Evolutionary conservation across 2,113 vertebrate species (phyloP), one percentile per base, ranked within the genome.

Genomic region (Triplophysa tibetana): DNA sequence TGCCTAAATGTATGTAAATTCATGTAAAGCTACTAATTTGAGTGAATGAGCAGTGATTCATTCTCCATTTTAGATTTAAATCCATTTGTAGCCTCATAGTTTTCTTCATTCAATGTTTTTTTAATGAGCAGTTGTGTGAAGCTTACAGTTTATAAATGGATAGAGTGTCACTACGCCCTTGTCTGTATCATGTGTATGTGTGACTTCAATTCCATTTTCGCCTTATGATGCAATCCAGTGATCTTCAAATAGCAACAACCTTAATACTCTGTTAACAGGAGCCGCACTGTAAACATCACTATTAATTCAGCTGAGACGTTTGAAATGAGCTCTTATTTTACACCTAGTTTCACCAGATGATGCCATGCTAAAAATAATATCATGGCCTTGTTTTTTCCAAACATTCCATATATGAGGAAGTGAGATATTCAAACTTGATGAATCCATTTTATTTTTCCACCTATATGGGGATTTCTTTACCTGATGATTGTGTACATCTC

Each of bases 301-400:
- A 43, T 65, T 56, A 70, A 65, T 65, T 52, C 68, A 50, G 78
- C 74, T 65, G 60, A 81, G 62, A 63, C 23, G 61, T 38, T 60
- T 68, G 69, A 63, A 69, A 75, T 67, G 63, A 64, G 48, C 62
- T 61, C 29, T 82, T 66, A 83, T 85, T 85, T 83, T 63, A 62
- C 38, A 26, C 7, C 69, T 76, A 77, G 63, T 70, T 73, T 9
- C 33, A 41, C 67, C 68, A 82, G 62, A 85, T 85, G 77, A 73
- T 73, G 63, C 80, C 73, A 29, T 41, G 67, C 68, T 73, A 82
- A 78, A 77, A 78, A 77, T 73, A 70, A 68, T 26, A 26, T 41
- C 21, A 13, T 9, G 7, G 33, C 45, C 10, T 14, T 63, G 21
- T 75, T 75, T 68, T 50, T 62, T 24, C 16, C 33, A 3, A 78